phyloP scores from a whole-genome alignment of 2,888 invertebrate species.

The Mystacides longicornis region DNA sequence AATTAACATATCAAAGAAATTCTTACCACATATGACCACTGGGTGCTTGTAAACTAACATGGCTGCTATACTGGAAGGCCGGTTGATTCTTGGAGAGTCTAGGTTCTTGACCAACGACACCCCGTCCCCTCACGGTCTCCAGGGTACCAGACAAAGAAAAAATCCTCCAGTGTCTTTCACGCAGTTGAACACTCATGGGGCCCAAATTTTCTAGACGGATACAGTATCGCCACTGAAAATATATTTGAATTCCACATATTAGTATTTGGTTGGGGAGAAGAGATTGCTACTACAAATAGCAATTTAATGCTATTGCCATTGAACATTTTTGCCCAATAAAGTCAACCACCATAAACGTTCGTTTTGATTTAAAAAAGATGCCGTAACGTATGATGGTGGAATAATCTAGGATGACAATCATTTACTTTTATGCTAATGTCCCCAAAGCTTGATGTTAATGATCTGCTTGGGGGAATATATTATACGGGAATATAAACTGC shows the following conservation, averaged over 20 bases:
- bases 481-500: too few species aligned
- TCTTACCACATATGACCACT: conserved; percentile 94
- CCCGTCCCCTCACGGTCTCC: conserved; percentile 90
- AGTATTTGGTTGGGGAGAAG: background rate
- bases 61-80: conserved; percentile 97
- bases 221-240: conserved; percentile 83
- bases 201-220: conserved; percentile 94
- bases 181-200: conserved; percentile 78
- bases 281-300: too few species aligned
- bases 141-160: conserved; percentile 90
- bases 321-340: too few species aligned
- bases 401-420: too few species aligned
- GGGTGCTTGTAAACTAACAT: conserved; percentile 93
- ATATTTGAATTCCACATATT: background rate
- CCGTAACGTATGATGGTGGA: too few species aligned
- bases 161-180: conserved; percentile 97
- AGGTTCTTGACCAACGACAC: conserved; percentile 98
- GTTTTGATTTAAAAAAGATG: too few species aligned
- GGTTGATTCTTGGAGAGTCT: conserved; percentile 79
- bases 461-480: too few species aligned
- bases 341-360: too few species aligned
- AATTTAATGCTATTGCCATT: too few species aligned
- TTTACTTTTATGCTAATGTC: too few species aligned
- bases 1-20: background rate
- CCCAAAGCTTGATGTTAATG: too few species aligned